Base-by-base conservation (phyloP, 23 tunicate species). In the Oikopleura dioica region DNA sequence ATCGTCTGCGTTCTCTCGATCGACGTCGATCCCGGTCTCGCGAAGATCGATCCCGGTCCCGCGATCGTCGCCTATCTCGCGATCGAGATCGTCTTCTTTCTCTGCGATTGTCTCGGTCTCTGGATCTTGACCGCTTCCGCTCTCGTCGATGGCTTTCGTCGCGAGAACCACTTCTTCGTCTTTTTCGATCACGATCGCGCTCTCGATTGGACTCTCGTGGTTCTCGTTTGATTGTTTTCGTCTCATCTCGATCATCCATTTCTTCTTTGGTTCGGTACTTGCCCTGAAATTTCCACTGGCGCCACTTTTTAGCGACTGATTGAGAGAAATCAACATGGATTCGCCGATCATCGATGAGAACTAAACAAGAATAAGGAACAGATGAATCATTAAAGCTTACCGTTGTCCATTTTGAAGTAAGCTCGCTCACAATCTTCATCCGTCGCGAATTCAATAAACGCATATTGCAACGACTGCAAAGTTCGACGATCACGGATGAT, bases 251-350 rank as follows among this genome's bases (percentile, higher is more conserved):
- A 28, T 63, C 33, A 5, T 63, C 26, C 16, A 63, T 63, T 63
- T 63, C 72, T 23, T 23, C 72, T 63, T 63, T 63, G 2, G 33
- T 63, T 63, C 72, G 29, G 26, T 63, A 28, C 33, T 63, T 63
- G 29, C 72, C 72, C 4, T 31, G 30, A 63, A 28, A 16, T 63
- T 63, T 63, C 72, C 72, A 63, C 26, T 63, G 72, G 2, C 72
- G 72, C 72, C 72, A 63, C 72, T 63, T 35, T 35, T 79, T 83
- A 0, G 99, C 87, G 1, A 94, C 95, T 28, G 99, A 94, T 81
- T 94, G 99, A 44, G 95, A 86, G 85, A 94, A 94, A 75, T 94
- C 99, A 28, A 94, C 99, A 68, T 94, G 99, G 31, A 94, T 86
- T 77, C 99, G 84, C 30, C 99, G 77, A 36, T 94, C 99, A 69